Evolutionary conservation across 2,888 invertebrate species (phyloP).

Genomic region (Sceliomorpha sp.): DNA sequence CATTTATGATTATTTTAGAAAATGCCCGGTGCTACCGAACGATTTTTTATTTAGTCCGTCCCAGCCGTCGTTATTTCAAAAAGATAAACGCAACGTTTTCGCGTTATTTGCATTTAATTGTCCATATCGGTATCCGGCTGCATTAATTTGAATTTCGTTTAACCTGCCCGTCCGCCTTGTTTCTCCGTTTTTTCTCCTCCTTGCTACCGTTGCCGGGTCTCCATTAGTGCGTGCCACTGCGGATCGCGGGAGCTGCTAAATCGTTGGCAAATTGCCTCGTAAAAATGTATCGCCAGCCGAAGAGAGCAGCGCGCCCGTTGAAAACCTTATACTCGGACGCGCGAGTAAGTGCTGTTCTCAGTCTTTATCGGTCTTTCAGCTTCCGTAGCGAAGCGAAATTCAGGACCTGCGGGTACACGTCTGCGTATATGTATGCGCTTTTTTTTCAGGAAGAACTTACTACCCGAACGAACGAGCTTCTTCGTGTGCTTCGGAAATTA

Average conservation of each 20-base stretch:
- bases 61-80: too few species aligned
- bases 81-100: constrained; percentile 12
- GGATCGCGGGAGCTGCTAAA: constrained; percentile 61
- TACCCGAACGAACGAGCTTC: constrained; percentile 48
- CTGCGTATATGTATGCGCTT: constrained; percentile 22
- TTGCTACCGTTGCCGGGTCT: constrained; percentile 30
- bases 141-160: constrained; percentile 38
- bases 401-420: constrained; percentile 30
- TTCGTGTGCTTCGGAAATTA: constrained; percentile 32
- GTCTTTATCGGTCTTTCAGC: constrained; percentile 42
- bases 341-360: constrained; percentile 53
- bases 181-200: constrained; percentile 23
- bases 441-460: constrained; percentile 31
- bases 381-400: constrained; percentile 42
- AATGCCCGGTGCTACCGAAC: too few species aligned
- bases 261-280: constrained; percentile 65
- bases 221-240: constrained; percentile 63
- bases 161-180: constrained; percentile 20
- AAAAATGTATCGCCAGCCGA: constrained; percentile 63
- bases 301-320: constrained; percentile 47
- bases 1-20: too few species aligned
- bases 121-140: constrained; percentile 30
- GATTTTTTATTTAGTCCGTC: too few species aligned
- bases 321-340: constrained; percentile 48
- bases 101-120: constrained; percentile 38